Conservation (phyloP, 2,113 vertebrate genomes). For the Myodes glareolus region DNA sequence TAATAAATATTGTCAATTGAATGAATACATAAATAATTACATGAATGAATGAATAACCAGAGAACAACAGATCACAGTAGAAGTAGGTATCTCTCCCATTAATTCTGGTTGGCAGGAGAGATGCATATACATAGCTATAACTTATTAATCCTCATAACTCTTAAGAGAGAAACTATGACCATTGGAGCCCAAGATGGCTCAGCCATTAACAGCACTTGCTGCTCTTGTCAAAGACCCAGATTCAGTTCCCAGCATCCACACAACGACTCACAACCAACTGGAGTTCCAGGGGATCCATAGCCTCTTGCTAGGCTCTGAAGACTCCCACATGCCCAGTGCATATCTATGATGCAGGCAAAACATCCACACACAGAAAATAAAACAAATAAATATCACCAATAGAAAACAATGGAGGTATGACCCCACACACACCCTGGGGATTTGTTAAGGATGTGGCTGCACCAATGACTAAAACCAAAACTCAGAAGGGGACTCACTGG, state of each 20-base stretch:
- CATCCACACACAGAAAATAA: background rate
- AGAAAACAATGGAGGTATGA: background rate
- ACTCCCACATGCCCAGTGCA: background rate
- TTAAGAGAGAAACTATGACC: background rate
- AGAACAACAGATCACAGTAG: background rate
- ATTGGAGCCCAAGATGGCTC: background rate
- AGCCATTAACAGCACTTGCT: background rate
- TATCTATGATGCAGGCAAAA: background rate
- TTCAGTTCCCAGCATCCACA: background rate
- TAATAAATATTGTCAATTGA: background rate
- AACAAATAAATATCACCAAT: background rate
- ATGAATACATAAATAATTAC: background rate
- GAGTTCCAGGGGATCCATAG: background rate
- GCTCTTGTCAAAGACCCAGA: too few relatives aligned
- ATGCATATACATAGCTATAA: background rate
- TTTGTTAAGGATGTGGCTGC: too few relatives aligned
- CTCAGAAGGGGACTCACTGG: conserved; percentile 85
- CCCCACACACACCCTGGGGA: background rate
- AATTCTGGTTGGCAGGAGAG: background rate
- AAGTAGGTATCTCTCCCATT: background rate
- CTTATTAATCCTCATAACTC: background rate
- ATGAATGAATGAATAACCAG: background rate
- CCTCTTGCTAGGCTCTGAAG: background rate
- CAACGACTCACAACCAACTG: background rate
- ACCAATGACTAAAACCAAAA: background rate